Base-by-base conservation (phyloP, 2,113 vertebrate species). In the Lates calcarifer region DNA sequence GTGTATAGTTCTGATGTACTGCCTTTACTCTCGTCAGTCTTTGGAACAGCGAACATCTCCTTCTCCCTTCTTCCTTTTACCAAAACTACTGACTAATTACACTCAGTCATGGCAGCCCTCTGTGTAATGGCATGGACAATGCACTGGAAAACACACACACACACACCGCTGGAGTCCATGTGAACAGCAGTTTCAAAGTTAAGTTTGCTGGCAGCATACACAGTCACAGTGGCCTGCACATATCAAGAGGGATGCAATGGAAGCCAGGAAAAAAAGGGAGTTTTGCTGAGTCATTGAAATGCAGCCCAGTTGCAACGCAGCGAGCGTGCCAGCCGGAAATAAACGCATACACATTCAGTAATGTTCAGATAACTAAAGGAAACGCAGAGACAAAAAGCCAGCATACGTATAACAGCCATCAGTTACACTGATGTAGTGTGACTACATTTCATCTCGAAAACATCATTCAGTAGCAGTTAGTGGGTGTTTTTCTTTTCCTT, bases 221-320 rank as follows among this genome's bases (percentile, higher is more conserved):
- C 61, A 69, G n/a, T 47, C 69, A 65, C 76, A 77, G 22, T 71
- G 35, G 43, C 31, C 39, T 72, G 73, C 49, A 75, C 71, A 74
- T 82, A 66, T 67, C 76, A 78, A 62, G 74, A 65, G 57, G 31
- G 20, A 58, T 63, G 73, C 13, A 65, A 74, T 76, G 75, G 49
- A 60, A 83, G 77, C 62, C 71, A 82, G 67, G 60, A 79, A 68
- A 39, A 63, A 79, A 68, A 39, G 57, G 49, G 53, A n/a, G 28
- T 82, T 84, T 87, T 81, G 87, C 85, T 62, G 83, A 85, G 53
- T 88, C 85, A 84, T 69, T 71, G 41, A 89, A 88, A 79, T 75
- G 64, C 81, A 78, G 33, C 65, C 81, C 53, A 69, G 62, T 78
- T 77, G 87, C 85, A 88, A 56, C 64, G 78, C 51, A 78, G 85